Evolutionary conservation across 2,888 invertebrate genomes (phyloP).

Genomic region (Drosophila pullipes): DNA sequence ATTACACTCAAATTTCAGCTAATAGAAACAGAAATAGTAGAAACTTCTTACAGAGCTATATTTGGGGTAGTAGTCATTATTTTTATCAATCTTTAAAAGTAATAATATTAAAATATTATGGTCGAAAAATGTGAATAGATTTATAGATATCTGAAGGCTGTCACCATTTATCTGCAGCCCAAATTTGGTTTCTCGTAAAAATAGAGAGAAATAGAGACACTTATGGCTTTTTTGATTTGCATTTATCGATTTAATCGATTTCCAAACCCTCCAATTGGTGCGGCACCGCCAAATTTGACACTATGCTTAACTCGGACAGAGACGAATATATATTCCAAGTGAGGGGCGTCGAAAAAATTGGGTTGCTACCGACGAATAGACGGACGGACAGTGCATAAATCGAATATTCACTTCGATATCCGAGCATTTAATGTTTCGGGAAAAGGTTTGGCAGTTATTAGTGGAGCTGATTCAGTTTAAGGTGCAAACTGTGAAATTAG

Average conservation of each 20-base stretch:
- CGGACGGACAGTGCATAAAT: neutral
- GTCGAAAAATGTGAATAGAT: neutral
- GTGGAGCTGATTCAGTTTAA: neutral
- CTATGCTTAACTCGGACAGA: neutral
- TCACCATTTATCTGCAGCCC: neutral
- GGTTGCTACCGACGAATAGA: neutral
- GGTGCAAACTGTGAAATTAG: neutral
- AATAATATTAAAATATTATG: neutral
- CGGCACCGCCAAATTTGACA: neutral
- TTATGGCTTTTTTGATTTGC: neutral
- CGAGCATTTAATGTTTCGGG: neutral
- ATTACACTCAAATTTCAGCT: neutral
- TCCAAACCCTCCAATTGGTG: neutral
- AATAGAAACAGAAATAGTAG: neutral
- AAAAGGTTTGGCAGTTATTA: neutral
- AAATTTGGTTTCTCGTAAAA: neutral
- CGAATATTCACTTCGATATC: neutral
- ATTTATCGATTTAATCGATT: neutral
- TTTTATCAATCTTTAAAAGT: neutral
- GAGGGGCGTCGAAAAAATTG: no score
- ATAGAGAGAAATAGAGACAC: neutral
- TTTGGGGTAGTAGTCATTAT: neutral
- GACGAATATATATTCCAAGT: neutral
- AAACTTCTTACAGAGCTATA: neutral
- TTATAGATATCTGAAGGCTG: neutral